Conservation (phyloP, 2,113 vertebrate species). For the Cryptotis parvus region DNA sequence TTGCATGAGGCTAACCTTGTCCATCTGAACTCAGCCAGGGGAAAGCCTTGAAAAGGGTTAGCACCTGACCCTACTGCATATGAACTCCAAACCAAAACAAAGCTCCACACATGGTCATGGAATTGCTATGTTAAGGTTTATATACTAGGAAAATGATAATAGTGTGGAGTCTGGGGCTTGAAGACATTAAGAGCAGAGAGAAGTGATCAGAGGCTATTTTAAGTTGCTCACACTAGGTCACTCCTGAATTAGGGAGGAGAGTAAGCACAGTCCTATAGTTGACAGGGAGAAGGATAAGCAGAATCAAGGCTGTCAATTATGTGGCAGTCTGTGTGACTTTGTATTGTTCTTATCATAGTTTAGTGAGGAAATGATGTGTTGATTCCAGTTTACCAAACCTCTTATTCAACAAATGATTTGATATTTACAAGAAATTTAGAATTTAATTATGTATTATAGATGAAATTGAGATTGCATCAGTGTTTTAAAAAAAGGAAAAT, state of each 20-base stretch:
- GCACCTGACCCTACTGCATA: no score
- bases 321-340: not conserved
- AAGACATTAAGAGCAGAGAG: not conserved
- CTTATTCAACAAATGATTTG: conserved; percentile 18
- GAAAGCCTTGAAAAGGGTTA: no score
- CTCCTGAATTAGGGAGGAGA: not conserved
- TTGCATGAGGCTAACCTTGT: no score
- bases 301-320: not conserved
- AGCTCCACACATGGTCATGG: not conserved
- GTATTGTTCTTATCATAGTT: not conserved
- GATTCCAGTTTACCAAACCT: conserved; percentile 18
- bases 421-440: not conserved
- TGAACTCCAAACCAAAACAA: no score
- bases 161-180: not conserved
- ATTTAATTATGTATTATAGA: not conserved
- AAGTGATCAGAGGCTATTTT: not conserved
- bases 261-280: no score
- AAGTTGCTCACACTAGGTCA: not conserved
- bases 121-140: not conserved
- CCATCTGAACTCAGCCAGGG: no score
- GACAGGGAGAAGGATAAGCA: not conserved
- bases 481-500: no score
- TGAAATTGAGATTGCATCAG: not conserved
- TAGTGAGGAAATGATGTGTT: not conserved
- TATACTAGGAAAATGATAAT: not conserved